Conservation (phyloP, 1,140 invertebrate genomes). For the Drosophila dunni region DNA sequence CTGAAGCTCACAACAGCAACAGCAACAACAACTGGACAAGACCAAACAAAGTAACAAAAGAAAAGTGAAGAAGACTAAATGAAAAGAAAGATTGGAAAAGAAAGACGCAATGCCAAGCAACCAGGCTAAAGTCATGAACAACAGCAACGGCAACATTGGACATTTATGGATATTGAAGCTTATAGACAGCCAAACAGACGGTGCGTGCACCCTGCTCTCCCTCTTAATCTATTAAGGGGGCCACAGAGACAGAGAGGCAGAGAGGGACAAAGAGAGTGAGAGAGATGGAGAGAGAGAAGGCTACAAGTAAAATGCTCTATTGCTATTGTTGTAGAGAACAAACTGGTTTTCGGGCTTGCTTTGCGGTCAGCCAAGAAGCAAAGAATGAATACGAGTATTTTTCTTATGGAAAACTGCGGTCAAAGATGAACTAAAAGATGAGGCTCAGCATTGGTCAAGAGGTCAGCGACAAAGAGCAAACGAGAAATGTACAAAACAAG, state of each 20-base stretch:
- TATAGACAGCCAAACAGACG: conserved; percentile 65
- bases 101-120: conserved; percentile 44
- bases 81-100: conserved; percentile 31
- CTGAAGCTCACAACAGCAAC: conserved; percentile 19
- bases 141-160: conserved; percentile 62
- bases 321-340: conserved; percentile 52
- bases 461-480: conserved; percentile 48
- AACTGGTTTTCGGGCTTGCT: conserved; percentile 57
- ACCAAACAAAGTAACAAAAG: conserved; percentile 14
- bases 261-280: not conserved
- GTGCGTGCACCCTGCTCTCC: not conserved
- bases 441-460: conserved; percentile 55
- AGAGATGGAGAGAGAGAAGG: not conserved
- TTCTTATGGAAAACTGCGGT: conserved; percentile 63
- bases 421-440: conserved; percentile 12
- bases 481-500: conserved; percentile 33
- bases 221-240: too few relatives aligned
- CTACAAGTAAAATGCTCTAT: conserved; percentile 24
- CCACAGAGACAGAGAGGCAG: too few relatives aligned
- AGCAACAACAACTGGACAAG: conserved; percentile 26
- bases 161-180: conserved; percentile 83
- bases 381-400: conserved; percentile 22
- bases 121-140: conserved; percentile 73
- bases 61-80: conserved; percentile 38
- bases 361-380: conserved; percentile 17